Evolutionary conservation across 1,140 invertebrate species (phyloP).

Genomic region (Tetragonula clypearis): DNA sequence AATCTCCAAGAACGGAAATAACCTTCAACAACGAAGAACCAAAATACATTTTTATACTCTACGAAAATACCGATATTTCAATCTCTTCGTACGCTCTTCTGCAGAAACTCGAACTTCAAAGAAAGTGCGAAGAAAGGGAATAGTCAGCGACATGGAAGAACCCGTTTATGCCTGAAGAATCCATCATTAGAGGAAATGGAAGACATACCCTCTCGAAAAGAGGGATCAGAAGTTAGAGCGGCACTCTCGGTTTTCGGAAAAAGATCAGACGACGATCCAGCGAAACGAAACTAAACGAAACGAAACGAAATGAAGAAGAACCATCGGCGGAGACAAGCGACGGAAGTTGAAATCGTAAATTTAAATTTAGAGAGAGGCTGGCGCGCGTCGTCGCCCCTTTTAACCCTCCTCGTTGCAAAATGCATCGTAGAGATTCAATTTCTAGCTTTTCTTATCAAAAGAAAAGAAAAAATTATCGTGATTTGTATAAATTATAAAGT

Average conservation of each 20-base stretch:
- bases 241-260: conserved; percentile 34
- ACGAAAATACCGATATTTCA: neutral
- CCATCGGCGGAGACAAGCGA: conserved; percentile 51
- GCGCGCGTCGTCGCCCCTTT: neutral
- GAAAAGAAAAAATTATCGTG: too few relatives aligned
- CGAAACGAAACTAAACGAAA: conserved; percentile 23
- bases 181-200: neutral
- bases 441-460: too few relatives aligned
- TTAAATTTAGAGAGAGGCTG: conserved; percentile 69
- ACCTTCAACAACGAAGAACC: neutral
- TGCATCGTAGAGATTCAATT: too few relatives aligned
- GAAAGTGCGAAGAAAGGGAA: neutral
- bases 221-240: neutral
- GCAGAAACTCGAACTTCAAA: neutral
- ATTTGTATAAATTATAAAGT: too few relatives aligned
- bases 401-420: neutral
- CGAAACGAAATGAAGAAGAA: conserved; percentile 60
- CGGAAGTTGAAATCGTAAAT: conserved; percentile 68
- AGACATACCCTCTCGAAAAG: neutral
- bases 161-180: neutral
- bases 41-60: neutral
- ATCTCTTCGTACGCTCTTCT: neutral
- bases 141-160: neutral
- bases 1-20: neutral
- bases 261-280: conserved; percentile 31